Evolutionary conservation across 2,797 vertebrate species (phyloP), one percentile per base, ranked within the genome.

Genomic region (Enteromius anoplus): DNA sequence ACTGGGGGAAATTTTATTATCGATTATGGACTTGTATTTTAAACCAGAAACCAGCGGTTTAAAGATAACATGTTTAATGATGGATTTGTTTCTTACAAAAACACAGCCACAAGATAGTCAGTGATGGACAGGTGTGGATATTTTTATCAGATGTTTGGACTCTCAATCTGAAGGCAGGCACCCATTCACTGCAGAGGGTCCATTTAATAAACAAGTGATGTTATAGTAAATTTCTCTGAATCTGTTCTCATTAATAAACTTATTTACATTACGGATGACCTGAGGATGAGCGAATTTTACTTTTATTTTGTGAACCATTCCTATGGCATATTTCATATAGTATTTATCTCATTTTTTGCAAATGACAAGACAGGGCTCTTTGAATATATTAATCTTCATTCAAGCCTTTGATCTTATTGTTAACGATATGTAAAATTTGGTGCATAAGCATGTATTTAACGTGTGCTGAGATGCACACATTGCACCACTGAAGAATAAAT

Each of bases 401-500:
- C 53, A 7, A 80, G 66, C 53, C 37, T 80, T 70, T 80, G 78
- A 80, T 60, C 37, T 32, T 70, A 1, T 64, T 64, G 60, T 64
- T 64, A 71, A 71, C 42, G 68, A 62, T 17, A 47, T 80, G 78
- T 80, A 32, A 71, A 69, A 40, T 42, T 32, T 23, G 10, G 19
- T 64, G 58, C 42, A 34, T 15, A 55, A 45, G 10, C 15, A 40
- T 21, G 53, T 37, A 19, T 65, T 75, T 78, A 55, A 17, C 8
- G 32, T 53, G 70, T 53, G 55, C 42, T 42, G 19, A 58, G 79
- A 45, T 62, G 26, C 58, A 55, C 65, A 70, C 51, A 45, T 37
- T 75, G 71, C 70, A 51, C 29, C 60, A 78, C 62, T 53, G 37
- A 14, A 26, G 53, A 76, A 76, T 75, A 85, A 85, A 86, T 82